Evolutionary conservation across 2,113 vertebrate genomes (phyloP).

Genomic region (Cricetomys ansorgei): DNA sequence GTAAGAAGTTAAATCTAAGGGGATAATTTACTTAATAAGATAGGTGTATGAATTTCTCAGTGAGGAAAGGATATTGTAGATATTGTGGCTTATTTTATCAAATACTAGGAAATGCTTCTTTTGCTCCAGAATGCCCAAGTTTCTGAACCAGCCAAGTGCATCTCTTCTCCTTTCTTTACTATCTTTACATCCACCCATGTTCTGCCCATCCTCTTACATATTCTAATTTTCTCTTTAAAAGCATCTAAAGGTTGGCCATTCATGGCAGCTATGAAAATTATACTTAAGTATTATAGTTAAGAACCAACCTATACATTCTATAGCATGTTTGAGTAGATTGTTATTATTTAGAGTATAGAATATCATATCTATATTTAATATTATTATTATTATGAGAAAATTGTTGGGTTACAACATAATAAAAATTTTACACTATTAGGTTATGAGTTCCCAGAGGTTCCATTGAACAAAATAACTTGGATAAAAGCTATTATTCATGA

Average conservation of each 20-base stretch:
- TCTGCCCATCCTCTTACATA: background rate
- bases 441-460: background rate
- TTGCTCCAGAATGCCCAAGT: background rate
- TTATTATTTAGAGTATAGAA: background rate
- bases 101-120: background rate
- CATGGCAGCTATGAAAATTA: background rate
- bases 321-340: background rate
- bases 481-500: background rate
- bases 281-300: background rate
- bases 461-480: slow-evolving; percentile 5
- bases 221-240: background rate
- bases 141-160: background rate
- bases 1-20: background rate
- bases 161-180: background rate
- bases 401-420: background rate
- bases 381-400: background rate
- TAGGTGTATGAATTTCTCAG: background rate
- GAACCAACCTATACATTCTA: background rate
- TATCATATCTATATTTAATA: background rate
- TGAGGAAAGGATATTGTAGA: background rate
- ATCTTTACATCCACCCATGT: fast-evolving
- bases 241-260: background rate
- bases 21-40: background rate
- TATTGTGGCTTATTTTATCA: background rate
- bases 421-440: background rate